Evolutionary conservation across 2,113 vertebrate genomes (phyloP), one percentile per base, ranked within the genome.

Genomic region (Tachycineta bicolor): DNA sequence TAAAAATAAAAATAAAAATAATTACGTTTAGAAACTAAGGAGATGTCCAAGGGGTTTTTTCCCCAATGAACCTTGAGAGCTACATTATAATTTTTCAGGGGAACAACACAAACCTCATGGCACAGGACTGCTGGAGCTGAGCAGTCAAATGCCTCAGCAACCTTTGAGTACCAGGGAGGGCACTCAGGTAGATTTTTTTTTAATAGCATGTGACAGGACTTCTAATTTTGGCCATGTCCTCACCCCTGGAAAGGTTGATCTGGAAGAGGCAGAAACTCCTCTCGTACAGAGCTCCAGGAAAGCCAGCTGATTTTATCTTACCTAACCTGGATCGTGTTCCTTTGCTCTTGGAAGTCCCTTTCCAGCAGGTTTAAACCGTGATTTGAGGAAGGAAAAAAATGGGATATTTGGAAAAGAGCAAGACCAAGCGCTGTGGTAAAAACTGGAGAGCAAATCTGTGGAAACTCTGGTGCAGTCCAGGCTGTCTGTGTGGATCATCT

Each of bases 151-250:
- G 62, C 37, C 67, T 92, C 67, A 88, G 88, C 41, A 85, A 31
- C 31, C 74, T 73, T 34, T 76, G 82, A 96, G 70, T 41, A 29
- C n/a, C 49, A 80, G 67, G 70, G 55, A 80, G 88, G 71, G 67
- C 71, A 92, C 6, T 46, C 88, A 90, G 76, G 79, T 37, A 24
- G 75, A 83, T 58, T 87, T 55, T 53, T 56, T 53, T 82, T 93
- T 90, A 86, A 80, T 65, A 92, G 31, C 23, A 3, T 20, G 84
- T 70, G 69, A 23, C 82, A 58, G 4, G 22, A 62, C 19, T 88
- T 83, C 88, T 93, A 85, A 86, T 94, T 94, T 74, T 83, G 88
- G 63, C 85, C 67, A 3, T 83, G 94, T 29, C 76, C 78, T 65
- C 64, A 41, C n/a, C 31, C 13, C 37, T 89, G 71, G 46, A 65